These are phyloP conservation scores for Ormyrus nitidulus DNA, from an alignment of 2,888 invertebrate genomes.

Conservation along the genomic window DNA sequence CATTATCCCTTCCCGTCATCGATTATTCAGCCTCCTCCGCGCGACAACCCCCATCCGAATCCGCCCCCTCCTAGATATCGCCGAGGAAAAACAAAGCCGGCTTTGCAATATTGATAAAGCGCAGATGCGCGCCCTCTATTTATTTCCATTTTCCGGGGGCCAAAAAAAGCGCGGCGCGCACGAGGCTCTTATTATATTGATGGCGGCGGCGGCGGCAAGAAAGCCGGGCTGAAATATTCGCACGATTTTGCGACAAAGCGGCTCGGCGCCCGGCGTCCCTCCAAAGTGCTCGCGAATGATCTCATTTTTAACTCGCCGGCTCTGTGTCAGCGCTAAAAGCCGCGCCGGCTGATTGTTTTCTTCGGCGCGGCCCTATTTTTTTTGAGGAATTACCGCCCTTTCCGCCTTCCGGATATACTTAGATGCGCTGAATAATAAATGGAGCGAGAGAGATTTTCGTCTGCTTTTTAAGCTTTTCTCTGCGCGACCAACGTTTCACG, in stretches of 20 bases:
- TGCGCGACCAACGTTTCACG: too few relatives aligned
- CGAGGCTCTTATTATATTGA: slow-evolving; percentile 63
- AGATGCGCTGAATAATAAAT: too few relatives aligned
- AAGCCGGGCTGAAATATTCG: slow-evolving; percentile 68
- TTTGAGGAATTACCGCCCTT: neutral
- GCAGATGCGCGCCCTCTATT: slow-evolving; percentile 57
- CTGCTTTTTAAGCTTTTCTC: too few relatives aligned
- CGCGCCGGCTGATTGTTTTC: too few relatives aligned
- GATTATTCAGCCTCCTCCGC: too few relatives aligned
- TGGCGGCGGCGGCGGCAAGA: slow-evolving; percentile 58
- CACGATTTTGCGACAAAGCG: slow-evolving; percentile 71
- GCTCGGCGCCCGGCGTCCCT: slow-evolving; percentile 61
- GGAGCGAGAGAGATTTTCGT: too few relatives aligned
- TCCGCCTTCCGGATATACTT: too few relatives aligned
- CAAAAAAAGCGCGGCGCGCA: slow-evolving; percentile 10
- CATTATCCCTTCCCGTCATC: slow-evolving; percentile 5
- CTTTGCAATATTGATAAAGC: too few relatives aligned
- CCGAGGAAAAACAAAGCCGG: too few relatives aligned
- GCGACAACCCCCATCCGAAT: too few relatives aligned
- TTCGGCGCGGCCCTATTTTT: neutral
- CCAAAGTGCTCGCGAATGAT: slow-evolving; percentile 70
- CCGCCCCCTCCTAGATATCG: too few relatives aligned
- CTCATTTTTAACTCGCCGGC: slow-evolving; percentile 67
- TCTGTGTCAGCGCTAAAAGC: neutral
- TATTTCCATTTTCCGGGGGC: slow-evolving; percentile 65